Evolutionary conservation across 2,797 vertebrate genomes (phyloP), one percentile per base, ranked within the genome.

Genomic region (Sebastes vulpes): DNA sequence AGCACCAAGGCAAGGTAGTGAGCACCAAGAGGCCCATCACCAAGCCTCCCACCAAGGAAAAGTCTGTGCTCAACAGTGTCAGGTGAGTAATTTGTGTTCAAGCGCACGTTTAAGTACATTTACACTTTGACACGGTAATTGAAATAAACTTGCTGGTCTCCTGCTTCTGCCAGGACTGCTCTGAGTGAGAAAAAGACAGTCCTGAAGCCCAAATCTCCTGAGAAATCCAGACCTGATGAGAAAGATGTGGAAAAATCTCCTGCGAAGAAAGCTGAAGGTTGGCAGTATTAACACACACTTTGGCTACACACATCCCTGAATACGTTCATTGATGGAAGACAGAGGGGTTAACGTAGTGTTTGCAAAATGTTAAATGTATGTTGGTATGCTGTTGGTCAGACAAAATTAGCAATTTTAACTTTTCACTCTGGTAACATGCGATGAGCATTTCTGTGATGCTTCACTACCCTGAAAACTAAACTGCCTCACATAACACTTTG

Each of bases 221-320:
- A 99, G 89, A 99, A 99, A 92, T 95, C 96, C 78, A 96, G 97
- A 80, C 97, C 98, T 25, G 99, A 99, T 1, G 99, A 99, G 73
- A 99, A 99, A 88, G 98, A 99, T 84, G 94, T 97, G 2, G 99
- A 99, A 69, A 99, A 99, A 75, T 99, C 98, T 65, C 98, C 98
- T 63, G 97, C 98, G 60, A 99, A 99, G 94, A 99, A 99, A 85
- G 96, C 95, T 53, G 99, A 99, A 96, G 98, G 98, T 99, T 75
- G 21, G 83, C 54, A 72, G 23, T 26, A 46, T 68, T 67, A 11
- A 65, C 18, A 32, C 50, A 23, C 20, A 20, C 26, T 69, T 29
- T 72, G 38, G 77, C 11, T 9, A 20, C 16, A 64, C 25, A 64
- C 18, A 21, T 71, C 16, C 23, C 21, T 48, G n/a, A 68, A 35